Conservation (phyloP, 2,888 invertebrate genomes). For the Morpho deidamia region DNA sequence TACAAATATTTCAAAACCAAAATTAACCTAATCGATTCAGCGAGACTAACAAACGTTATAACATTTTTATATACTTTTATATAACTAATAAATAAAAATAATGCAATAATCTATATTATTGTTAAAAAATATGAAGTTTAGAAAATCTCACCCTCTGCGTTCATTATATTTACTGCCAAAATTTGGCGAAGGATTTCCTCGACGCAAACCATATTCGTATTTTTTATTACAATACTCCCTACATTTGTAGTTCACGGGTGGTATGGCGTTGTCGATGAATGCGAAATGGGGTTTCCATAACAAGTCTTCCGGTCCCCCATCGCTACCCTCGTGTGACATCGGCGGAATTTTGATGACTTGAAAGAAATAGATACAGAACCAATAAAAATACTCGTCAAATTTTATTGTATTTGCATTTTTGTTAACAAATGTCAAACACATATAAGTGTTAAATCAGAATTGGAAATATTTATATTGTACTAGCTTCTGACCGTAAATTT, state of each 20-base stretch:
- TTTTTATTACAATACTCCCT: conserved; percentile 15
- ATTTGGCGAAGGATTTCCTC: conserved; percentile 1
- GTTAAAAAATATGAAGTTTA: background rate
- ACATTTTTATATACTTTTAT: background rate
- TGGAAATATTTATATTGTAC: too few relatives aligned
- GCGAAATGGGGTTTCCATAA: conserved; percentile 53
- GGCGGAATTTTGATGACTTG: conserved; percentile 60
- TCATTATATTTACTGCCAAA: conserved; percentile 1
- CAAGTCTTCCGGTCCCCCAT: conserved; percentile 52
- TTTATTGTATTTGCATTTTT: background rate
- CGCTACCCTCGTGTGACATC: conserved; percentile 45
- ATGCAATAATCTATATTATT: too few relatives aligned
- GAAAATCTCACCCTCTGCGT: background rate
- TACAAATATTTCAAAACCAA: too few relatives aligned
- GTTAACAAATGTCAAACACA: too few relatives aligned
- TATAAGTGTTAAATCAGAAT: too few relatives aligned
- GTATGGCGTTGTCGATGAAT: conserved; percentile 43
- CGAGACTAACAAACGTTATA: too few relatives aligned
- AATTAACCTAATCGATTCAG: too few relatives aligned
- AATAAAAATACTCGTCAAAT: conserved; percentile 9
- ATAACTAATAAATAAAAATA: background rate
- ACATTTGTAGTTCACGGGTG: conserved; percentile 49
- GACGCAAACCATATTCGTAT: conserved; percentile 11
- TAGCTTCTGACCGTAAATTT: too few relatives aligned
- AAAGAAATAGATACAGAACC: conserved; percentile 23